phyloP scores from a whole-genome alignment of 2,888 invertebrate species.

The Trilocha varians region DNA sequence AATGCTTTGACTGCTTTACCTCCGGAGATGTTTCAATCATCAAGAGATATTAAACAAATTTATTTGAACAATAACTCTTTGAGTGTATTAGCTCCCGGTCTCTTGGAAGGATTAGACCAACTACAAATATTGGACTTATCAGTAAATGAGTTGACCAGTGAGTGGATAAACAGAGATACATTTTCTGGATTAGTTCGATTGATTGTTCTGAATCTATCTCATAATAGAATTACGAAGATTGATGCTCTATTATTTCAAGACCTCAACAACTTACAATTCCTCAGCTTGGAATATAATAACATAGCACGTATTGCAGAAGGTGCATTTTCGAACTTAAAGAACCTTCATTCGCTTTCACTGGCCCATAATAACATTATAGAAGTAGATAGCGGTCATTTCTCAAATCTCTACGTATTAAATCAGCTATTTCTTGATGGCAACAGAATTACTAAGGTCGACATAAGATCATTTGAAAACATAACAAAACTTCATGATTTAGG shows the following conservation, averaged over 20 bases:
- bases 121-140: conserved; percentile 82
- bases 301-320: conserved; percentile 80
- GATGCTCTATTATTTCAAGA: conserved; percentile 82
- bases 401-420: conserved; percentile 81
- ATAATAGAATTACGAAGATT: conserved; percentile 81
- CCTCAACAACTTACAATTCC: conserved; percentile 81
- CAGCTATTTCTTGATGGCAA: conserved; percentile 84
- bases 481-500: conserved; percentile 85
- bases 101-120: conserved; percentile 82
- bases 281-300: conserved; percentile 81
- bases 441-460: conserved; percentile 78
- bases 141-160: conserved; percentile 82
- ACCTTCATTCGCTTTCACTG: conserved; percentile 82
- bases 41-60: conserved; percentile 80
- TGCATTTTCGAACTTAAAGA: conserved; percentile 82
- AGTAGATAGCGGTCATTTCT: conserved; percentile 80
- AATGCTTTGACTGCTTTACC: conserved; percentile 85
- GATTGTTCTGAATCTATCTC: conserved; percentile 81
- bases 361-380: conserved; percentile 80
- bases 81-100: conserved; percentile 81
- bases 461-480: conserved; percentile 82
- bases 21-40: conserved; percentile 82
- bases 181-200: conserved; percentile 83
- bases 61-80: conserved; percentile 85
- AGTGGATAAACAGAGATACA: conserved; percentile 84